These are phyloP conservation scores for Pachyseris speciosa DNA, from an alignment of 64 coral and sea anemone genomes.

Conservation along the genomic window DNA sequence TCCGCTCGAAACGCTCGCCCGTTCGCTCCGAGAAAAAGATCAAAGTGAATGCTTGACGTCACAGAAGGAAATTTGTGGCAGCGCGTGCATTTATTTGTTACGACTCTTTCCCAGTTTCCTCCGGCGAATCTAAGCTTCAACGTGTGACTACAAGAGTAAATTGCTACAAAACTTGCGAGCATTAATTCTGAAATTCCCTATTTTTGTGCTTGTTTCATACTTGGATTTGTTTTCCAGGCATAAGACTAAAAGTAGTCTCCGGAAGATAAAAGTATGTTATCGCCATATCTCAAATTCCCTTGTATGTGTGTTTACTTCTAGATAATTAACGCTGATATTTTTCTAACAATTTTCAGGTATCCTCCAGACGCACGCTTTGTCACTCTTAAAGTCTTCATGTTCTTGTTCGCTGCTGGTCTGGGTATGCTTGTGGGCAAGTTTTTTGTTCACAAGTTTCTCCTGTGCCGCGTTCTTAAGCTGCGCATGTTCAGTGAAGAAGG, in stretches of 20 bases:
- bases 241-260: too few relatives aligned
- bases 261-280: too few relatives aligned
- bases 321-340: neutral
- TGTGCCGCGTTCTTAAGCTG: constrained; percentile 81
- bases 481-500: constrained; percentile 87
- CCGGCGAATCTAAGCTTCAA: too few relatives aligned
- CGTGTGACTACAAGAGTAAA: too few relatives aligned
- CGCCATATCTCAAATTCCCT: too few relatives aligned
- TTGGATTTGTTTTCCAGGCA: too few relatives aligned
- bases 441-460: constrained; percentile 83
- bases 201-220: too few relatives aligned
- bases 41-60: neutral
- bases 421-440: constrained; percentile 84
- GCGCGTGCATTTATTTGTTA: neutral
- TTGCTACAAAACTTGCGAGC: too few relatives aligned
- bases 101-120: neutral
- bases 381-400: constrained; percentile 84
- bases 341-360: constrained; percentile 75
- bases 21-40: neutral
- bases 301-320: too few relatives aligned
- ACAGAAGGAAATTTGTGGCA: neutral
- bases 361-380: constrained; percentile 70
- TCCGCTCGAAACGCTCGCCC: neutral
- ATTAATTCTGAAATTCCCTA: too few relatives aligned
- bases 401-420: constrained; percentile 17